These are phyloP conservation scores for Odontamblyopus lacepedii DNA, from an alignment of 2,797 vertebrate species.

Conservation along the genomic window DNA sequence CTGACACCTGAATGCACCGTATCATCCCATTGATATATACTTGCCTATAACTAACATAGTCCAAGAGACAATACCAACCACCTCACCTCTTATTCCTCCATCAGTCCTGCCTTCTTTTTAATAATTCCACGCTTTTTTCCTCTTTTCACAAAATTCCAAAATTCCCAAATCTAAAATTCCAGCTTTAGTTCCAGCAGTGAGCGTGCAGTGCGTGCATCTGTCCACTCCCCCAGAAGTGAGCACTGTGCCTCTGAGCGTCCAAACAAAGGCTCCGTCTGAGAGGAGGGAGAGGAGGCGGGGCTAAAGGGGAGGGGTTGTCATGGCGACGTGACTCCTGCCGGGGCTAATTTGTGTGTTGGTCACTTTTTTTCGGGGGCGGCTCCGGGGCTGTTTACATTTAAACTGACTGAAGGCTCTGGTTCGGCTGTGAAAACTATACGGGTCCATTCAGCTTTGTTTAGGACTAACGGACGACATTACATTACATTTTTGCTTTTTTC, in stretches of 20 bases:
- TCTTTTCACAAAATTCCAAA: neutral
- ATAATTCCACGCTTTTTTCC: neutral
- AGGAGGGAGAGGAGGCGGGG: slow-evolving; percentile 34
- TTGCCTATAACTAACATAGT: slow-evolving; percentile 9
- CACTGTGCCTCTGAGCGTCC: slow-evolving; percentile 8
- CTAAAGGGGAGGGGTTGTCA: slow-evolving; percentile 65
- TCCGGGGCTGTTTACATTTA: slow-evolving; percentile 57
- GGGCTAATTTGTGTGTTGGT: slow-evolving; percentile 78
- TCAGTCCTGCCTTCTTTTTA: neutral
- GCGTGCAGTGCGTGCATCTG: neutral
- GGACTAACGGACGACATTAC: neutral
- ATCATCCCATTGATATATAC: neutral
- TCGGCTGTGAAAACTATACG: neutral
- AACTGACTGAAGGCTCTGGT: slow-evolving; percentile 27
- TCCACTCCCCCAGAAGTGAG: slow-evolving; percentile 21
- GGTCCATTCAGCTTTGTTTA: neutral
- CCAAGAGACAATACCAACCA: neutral
- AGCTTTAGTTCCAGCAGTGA: slow-evolving; percentile 41
- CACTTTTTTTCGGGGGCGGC: slow-evolving; percentile 58
- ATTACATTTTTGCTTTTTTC: neutral
- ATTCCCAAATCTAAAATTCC: neutral
- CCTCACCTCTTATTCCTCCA: slow-evolving; percentile 57
- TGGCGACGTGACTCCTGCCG: slow-evolving; percentile 76
- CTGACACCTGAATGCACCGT: slow-evolving; percentile 22
- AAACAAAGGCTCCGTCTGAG: slow-evolving; percentile 76